A percentile compares a stretch with the other conserved stretches of the same genome.
Evolutionary conservation across 2,888 invertebrate genomes (phyloP).

Genomic region (Diarsia rubi): DNA sequence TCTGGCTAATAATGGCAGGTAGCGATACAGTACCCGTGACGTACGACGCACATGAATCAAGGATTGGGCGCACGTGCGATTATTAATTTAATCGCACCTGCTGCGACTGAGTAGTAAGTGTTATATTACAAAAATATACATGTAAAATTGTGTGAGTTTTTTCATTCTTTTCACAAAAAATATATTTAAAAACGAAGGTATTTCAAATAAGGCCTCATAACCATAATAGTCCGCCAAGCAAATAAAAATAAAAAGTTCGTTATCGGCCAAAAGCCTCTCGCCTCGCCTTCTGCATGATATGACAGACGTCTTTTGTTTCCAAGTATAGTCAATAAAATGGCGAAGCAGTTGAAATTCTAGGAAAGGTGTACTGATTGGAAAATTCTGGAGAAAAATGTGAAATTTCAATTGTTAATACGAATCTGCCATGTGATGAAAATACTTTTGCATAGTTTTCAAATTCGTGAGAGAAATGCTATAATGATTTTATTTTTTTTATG

Average conservation of each 20-base stretch:
- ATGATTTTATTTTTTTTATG: not conserved
- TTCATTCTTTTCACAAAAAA: too few species aligned
- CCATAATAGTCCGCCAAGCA: not conserved
- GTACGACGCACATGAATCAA: constrained; percentile 46
- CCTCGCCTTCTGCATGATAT: constrained; percentile 6
- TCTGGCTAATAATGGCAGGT: constrained; percentile 52
- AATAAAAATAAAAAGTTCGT: not conserved
- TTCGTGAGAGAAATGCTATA: not conserved
- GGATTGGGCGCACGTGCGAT: constrained; percentile 28
- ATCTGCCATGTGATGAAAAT: not conserved
- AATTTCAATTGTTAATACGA: too few species aligned
- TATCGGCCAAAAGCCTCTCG: not conserved
- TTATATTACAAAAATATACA: not conserved
- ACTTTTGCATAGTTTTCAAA: not conserved
- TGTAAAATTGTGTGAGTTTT: too few species aligned
- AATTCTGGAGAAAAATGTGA: not conserved
- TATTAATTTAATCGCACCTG: constrained; percentile 2
- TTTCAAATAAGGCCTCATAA: not conserved
- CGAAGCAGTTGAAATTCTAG: constrained; percentile 1
- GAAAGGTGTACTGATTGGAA: not conserved
- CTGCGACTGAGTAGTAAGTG: not conserved
- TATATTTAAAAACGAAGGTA: not conserved
- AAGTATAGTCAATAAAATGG: constrained; percentile 23
- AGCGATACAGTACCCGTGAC: constrained; percentile 38
- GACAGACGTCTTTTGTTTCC: constrained; percentile 1